Conservation (phyloP, 2,797 vertebrate genomes). For the Vireo griseus region DNA sequence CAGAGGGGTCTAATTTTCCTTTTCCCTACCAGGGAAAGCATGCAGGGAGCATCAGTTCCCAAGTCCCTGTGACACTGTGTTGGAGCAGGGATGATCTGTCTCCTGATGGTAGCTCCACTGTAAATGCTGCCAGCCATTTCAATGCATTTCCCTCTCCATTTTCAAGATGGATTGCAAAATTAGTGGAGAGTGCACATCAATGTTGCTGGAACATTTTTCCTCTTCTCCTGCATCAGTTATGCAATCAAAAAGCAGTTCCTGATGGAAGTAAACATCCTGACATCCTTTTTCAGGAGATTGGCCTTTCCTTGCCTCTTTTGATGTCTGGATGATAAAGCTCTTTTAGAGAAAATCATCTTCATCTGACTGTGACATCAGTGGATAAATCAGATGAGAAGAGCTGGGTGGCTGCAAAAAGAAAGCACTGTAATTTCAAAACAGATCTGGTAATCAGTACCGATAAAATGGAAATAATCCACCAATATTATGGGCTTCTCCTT, state of each 20-base stretch:
- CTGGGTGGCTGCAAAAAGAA: background rate
- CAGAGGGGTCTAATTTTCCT: background rate
- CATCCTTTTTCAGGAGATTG: background rate
- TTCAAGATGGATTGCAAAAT: background rate
- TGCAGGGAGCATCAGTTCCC: background rate
- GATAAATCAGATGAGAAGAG: conserved; percentile 9
- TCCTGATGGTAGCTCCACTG: background rate
- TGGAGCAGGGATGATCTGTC: background rate
- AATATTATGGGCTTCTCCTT: background rate
- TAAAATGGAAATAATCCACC: background rate
- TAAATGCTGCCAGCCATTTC: background rate
- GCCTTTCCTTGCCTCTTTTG: conserved; percentile 30
- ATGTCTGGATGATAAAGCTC: conserved; percentile 34
- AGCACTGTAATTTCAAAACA: background rate
- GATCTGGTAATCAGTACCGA: background rate
- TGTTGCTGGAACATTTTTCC: background rate
- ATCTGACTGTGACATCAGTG: conserved; percentile 20
- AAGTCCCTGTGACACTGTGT: background rate
- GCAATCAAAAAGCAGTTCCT: conserved; percentile 30
- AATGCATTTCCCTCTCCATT: background rate
- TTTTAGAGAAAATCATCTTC: conserved; percentile 34
- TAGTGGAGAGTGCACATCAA: background rate
- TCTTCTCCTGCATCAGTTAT: conserved; percentile 3
- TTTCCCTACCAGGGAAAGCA: background rate
- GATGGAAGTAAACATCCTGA: conserved; percentile 43